Percentiles rank a stretch among this genome's conserved stretches.
Evolutionary conservation across 2,113 vertebrate species (phyloP).

Genomic region (Istiophorus platypterus): DNA sequence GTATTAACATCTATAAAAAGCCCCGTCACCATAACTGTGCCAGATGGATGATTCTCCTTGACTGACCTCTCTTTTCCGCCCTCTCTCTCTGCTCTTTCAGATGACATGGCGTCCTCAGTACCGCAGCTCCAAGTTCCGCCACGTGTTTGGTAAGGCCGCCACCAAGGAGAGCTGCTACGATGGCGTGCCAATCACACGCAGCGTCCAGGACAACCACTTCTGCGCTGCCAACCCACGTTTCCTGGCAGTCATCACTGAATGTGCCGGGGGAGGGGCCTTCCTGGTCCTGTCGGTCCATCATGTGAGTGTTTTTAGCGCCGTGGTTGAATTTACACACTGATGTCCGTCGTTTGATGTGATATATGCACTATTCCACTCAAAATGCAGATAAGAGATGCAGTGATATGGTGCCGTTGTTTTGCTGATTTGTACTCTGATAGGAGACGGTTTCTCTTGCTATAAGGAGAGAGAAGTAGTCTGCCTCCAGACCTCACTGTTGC

Average conservation of each 20-base stretch:
- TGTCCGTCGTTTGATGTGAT: neutral
- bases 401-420: neutral
- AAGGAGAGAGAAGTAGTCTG: neutral
- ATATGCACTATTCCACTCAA: neutral
- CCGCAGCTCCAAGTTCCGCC: constrained; percentile 94
- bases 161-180: constrained; percentile 93
- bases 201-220: constrained; percentile 96
- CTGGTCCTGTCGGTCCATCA: constrained; percentile 91
- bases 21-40: constrained; percentile 6
- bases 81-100: constrained; percentile 72
- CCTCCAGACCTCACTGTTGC: neutral
- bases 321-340: constrained; percentile 1
- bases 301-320: constrained; percentile 81
- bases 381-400: neutral
- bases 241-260: constrained; percentile 95
- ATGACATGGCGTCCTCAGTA: constrained; percentile 97
- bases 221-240: constrained; percentile 94
- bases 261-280: constrained; percentile 92
- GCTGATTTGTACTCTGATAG: neutral
- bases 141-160: constrained; percentile 93
- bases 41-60: constrained; percentile 37
- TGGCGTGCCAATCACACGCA: constrained; percentile 92
- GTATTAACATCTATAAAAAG: constrained; percentile 16
- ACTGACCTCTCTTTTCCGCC: constrained; percentile 30
- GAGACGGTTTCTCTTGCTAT: neutral